Evolutionary conservation across 2,888 invertebrate genomes (phyloP).

Genomic region (Orchesellides sinensis): DNA sequence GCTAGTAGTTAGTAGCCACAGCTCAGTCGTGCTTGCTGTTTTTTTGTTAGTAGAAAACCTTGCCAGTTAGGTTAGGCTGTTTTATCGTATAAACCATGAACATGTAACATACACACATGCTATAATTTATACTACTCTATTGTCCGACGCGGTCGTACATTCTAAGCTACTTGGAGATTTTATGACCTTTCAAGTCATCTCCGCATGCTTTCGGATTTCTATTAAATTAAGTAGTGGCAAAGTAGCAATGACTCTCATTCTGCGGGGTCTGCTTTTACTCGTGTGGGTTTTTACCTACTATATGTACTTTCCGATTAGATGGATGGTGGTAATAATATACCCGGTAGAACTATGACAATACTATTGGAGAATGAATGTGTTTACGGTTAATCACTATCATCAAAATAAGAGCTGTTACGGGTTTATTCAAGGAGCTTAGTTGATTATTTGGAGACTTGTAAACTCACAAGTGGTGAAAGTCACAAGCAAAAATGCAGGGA

Average conservation of each 20-base stretch:
- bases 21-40: too few relatives aligned
- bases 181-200: slow-evolving; percentile 62
- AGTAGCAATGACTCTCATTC: background rate
- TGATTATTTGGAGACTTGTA: slow-evolving; percentile 49
- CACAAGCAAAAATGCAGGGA: slow-evolving; percentile 25
- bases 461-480: background rate
- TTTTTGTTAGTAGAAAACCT: slow-evolving; percentile 35
- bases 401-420: slow-evolving; percentile 63
- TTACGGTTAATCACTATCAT: slow-evolving; percentile 58
- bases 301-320: background rate
- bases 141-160: slow-evolving; percentile 14
- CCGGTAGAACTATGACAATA: slow-evolving; percentile 44
- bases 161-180: slow-evolving; percentile 58
- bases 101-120: background rate
- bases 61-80: slow-evolving; percentile 10
- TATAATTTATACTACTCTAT: slow-evolving; percentile 26
- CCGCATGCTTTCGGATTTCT: slow-evolving; percentile 63
- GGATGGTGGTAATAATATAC: slow-evolving; percentile 14
- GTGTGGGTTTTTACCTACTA: background rate
- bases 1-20: slow-evolving; percentile 41
- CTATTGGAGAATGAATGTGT: slow-evolving; percentile 48
- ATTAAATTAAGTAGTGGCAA: slow-evolving; percentile 55
- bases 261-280: background rate
- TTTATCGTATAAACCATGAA: too few relatives aligned
- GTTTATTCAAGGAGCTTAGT: slow-evolving; percentile 61